Evolutionary conservation across 2,797 vertebrate species (phyloP).

Genomic region (Alcedo atthis): DNA sequence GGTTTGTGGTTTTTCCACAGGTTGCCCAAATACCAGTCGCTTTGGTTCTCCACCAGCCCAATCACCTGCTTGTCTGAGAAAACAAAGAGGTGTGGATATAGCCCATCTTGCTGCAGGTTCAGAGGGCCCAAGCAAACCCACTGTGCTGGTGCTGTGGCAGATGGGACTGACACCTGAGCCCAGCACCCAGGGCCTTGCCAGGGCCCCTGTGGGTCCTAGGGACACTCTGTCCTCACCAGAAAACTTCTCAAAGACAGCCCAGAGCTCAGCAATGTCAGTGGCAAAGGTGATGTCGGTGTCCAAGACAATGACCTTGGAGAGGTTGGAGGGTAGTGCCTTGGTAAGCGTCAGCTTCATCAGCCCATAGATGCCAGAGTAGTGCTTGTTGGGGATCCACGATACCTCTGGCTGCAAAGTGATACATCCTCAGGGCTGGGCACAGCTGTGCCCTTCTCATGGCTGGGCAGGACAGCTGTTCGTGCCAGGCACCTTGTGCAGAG

Average conservation of each 20-base stretch:
- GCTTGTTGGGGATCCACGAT: slow-evolving; percentile 97
- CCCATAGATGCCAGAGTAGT: slow-evolving; percentile 97
- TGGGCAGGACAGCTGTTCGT: fast-evolving
- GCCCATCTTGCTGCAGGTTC: not conserved
- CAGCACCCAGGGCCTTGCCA: not conserved
- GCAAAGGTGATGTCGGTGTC: slow-evolving; percentile 98
- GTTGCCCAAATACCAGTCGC: slow-evolving; percentile 97
- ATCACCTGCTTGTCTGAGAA: slow-evolving; percentile 91
- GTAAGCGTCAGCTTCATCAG: slow-evolving; percentile 96
- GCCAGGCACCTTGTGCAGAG: fast-evolving
- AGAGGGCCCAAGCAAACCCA: not conserved
- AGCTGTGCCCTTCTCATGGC: not conserved
- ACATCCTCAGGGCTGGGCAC: not conserved
- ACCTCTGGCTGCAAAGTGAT: slow-evolving; percentile 85
- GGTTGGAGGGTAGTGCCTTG: slow-evolving; percentile 86
- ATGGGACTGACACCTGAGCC: not conserved
- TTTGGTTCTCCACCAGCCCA: slow-evolving; percentile 97
- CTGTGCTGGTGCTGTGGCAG: not conserved
- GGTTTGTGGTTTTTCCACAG: slow-evolving; percentile 97
- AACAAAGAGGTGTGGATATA: not conserved
- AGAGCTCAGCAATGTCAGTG: slow-evolving; percentile 94
- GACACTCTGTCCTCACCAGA: slow-evolving; percentile 81
- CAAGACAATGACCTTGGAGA: slow-evolving; percentile 93
- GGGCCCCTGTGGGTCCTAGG: no score
- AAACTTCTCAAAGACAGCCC: slow-evolving; percentile 94